phyloP scores from a whole-genome alignment of 1,140 invertebrate species.

The Thaumatotibia leucotreta region DNA sequence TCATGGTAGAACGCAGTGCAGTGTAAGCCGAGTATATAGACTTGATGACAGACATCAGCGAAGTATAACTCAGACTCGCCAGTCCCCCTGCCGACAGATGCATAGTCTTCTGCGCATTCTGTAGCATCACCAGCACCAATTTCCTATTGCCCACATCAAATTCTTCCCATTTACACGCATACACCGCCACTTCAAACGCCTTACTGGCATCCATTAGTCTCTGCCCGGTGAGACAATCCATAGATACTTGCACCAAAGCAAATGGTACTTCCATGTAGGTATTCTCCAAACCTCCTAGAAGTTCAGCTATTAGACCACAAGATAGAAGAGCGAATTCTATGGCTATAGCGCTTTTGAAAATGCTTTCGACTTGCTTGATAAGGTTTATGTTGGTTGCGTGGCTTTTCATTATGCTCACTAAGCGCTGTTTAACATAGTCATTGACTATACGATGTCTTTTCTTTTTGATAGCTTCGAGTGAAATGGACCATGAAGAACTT shows the following conservation, averaged over 20 bases:
- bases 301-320: conserved; percentile 34
- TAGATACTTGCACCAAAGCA: conserved; percentile 35
- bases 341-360: conserved; percentile 28
- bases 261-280: conserved; percentile 48
- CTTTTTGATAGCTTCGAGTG: neutral
- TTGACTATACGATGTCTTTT: conserved; percentile 24
- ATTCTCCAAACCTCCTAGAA: conserved; percentile 50
- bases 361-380: conserved; percentile 23
- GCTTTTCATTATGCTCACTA: conserved; percentile 28
- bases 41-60: conserved; percentile 40
- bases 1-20: conserved; percentile 22
- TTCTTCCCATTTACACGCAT: conserved; percentile 46
- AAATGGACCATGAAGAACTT: neutral
- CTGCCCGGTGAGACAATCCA: conserved; percentile 45
- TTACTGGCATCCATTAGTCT: conserved; percentile 40
- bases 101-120: conserved; percentile 40
- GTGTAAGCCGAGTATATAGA: conserved; percentile 45
- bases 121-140: conserved; percentile 37
- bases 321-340: conserved; percentile 33
- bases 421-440: conserved; percentile 23
- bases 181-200: conserved; percentile 36
- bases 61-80: conserved; percentile 30
- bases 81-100: conserved; percentile 43
- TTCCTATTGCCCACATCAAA: conserved; percentile 38
- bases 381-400: conserved; percentile 32